Base-by-base conservation (phyloP, 2,888 invertebrate species). In the Carcina quercana region DNA sequence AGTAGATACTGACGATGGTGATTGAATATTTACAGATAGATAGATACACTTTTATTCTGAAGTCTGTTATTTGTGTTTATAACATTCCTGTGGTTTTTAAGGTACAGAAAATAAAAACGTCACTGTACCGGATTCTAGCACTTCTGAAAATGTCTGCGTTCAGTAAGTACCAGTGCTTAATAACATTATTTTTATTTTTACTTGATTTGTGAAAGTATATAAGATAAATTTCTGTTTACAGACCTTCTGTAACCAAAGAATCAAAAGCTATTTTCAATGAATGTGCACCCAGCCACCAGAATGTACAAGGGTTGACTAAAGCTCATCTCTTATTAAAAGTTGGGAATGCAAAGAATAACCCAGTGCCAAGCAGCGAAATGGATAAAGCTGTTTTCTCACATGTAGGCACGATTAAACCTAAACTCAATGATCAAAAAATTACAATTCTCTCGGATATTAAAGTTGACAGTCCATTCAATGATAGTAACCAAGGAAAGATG, bases 401-500 rank as follows among this genome's bases (percentile, higher is more conserved):
- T 13, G n/a, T 3, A 2, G 24, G 47, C 28, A 46, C 29, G 42
- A 37, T 43, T 34, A 49, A 40, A 45, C 40, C 56, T 30, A 74
- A 66, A 40, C 34, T 47, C 7, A 51, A 47, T 10, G 64, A 62
- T 13, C 67, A 60, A 33, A 80, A 73, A 57, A 63, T 83, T 20
- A 72, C 65, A 48, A 80, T 83, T 28, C 35, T 83, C 19, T 83
- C 82, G 15, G 72, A 83, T 41, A 55, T 82, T 2, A 79, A 72
- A 64, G 69, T 83, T 10, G 70, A 68, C 27, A 61, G 54, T 28
- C 34, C 53, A n/a, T 50, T 50, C 27, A 46, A 19, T n/a, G 20
- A 28, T 8, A 28, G 7, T 31, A 46, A 58, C 32, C 37, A 42
- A 17, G 21, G 39, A 12, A 54, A 48, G 41, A 49, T 59, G 36